Evolutionary conservation across 2,797 vertebrate genomes (phyloP), one percentile per base, ranked within the genome.

Genomic region (Phrynocephalus vlangalii): DNA sequence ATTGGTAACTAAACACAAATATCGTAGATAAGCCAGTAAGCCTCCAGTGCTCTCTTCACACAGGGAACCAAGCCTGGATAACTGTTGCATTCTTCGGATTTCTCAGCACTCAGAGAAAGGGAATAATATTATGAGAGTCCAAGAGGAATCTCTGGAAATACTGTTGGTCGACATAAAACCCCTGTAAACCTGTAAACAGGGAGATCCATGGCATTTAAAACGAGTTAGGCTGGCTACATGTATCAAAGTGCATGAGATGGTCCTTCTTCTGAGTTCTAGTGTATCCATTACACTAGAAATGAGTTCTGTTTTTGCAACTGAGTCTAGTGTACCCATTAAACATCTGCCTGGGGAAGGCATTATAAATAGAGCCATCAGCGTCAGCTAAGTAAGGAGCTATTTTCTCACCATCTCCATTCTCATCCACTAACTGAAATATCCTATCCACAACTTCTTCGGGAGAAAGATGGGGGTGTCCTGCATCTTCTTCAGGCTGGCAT

Each of bases 361-460:
- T 9, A 78, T 48, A 71, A 30, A n/a, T 90, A 33, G 63, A n/a
- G 22, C 0, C 44, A 75, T 1, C 18, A 82, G 11, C 10, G 13
- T 85, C 28, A 16, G 5, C 79, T 5, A 79, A 68, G 84, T 5
- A 79, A 68, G 84, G 38, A 77, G 16, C 2, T 15, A 0, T n/a
- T 38, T 92, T 71, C 96, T 97, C 95, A 99, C 99, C 98, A 68
- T 99, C 99, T 95, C 98, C 98, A 1, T 99, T 99, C 95, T 98
- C 98, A 93, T 99, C 99, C 95, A 99, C 98, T 92, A 99, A 94
- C 92, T 98, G 97, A 93, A 99, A 99, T 98, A 99, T 99, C 92
- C 99, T 97, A 94, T 99, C 98, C 91, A 99, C 98, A 71, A 99
- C 98, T 96, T 99, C 98, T 95, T 99, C 98, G 0, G 98, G 98